Conservation (phyloP, 2,888 invertebrate species). For the Tenthredo mesomela region DNA sequence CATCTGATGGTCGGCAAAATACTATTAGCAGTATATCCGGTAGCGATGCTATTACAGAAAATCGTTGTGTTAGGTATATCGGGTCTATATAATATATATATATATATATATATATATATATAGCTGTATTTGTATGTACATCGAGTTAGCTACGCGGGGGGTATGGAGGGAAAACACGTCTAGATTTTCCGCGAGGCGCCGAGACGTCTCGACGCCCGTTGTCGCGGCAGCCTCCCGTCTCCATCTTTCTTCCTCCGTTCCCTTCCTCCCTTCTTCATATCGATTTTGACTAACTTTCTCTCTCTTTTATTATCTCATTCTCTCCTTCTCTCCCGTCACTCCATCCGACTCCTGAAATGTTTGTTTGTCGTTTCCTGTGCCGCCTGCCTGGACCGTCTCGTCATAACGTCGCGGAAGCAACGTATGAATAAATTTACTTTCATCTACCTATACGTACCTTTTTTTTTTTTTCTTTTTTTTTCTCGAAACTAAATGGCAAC, state of each 20-base stretch:
- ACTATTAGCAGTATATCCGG: neutral
- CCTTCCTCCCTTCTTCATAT: slow-evolving; percentile 56
- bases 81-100: neutral
- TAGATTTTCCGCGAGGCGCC: slow-evolving; percentile 62
- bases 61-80: neutral
- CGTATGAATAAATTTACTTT: slow-evolving; percentile 31
- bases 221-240: slow-evolving; percentile 64
- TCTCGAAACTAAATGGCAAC: neutral
- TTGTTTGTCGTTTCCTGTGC: slow-evolving; percentile 17
- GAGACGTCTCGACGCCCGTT: slow-evolving; percentile 73
- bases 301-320: neutral
- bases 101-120: too few relatives aligned
- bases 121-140: neutral
- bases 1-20: neutral
- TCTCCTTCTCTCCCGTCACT: slow-evolving; percentile 7
- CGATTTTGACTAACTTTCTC: slow-evolving; percentile 58
- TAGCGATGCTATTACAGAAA: slow-evolving; percentile 1
- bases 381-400: neutral
- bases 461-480: neutral
- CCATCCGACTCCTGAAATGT: slow-evolving; percentile 48
- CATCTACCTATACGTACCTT: neutral
- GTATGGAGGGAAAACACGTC: slow-evolving; percentile 31
- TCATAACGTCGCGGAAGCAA: slow-evolving; percentile 4
- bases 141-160: neutral
- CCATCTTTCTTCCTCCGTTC: slow-evolving; percentile 21